Evolutionary conservation across 37 sponge, comb jelly and placozoan genomes (phyloP), one percentile per base, ranked within the genome.

Genomic region (Halichondria panicea): DNA sequence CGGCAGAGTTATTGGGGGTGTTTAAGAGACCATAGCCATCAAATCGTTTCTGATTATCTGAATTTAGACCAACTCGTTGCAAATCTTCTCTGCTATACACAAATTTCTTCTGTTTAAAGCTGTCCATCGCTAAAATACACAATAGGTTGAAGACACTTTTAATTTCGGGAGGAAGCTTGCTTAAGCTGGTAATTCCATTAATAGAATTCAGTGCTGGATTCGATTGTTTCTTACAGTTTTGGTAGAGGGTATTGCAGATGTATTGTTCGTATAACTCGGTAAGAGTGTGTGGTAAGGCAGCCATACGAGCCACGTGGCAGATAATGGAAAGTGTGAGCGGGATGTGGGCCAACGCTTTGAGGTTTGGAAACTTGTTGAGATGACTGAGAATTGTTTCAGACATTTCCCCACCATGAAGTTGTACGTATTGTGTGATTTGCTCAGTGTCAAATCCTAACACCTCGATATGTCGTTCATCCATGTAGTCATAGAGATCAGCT

Each of bases 301-400:
- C 33, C 3, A 66, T 48, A 9, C 38, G 33, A 18, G 37, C 55
- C 19, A 77, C 55, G 25, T n/a, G 2, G 56, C 78, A 77, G n/a
- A 77, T 77, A 31, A 77, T 77, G 19, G 66, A 18, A 4, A 77
- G 56, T 9, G 78, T 77, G n/a, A 77, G 68, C 4, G 78, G 78
- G 25, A 77, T 77, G 42, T 77, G 78, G 24, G 78, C 78, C 2
- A 77, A 30, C 35, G 78, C 78, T 54, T 53, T 64, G 42, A 77
- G 66, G 37, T 77, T 65, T 19, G 78, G 78, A 66, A 66, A 66
- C 56, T 22, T 18, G 27, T 77, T 65, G 12, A 77, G 37, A 41
- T 66, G 68, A n/a, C n/a, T n/a, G n/a, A n/a, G n/a, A n/a, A n/a
- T n/a, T n/a, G n/a, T n/a, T n/a, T n/a, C n/a, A n/a, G n/a, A n/a